Evolutionary conservation across 2,888 invertebrate species (phyloP).

Genomic region (Crocallis elinguaria): DNA sequence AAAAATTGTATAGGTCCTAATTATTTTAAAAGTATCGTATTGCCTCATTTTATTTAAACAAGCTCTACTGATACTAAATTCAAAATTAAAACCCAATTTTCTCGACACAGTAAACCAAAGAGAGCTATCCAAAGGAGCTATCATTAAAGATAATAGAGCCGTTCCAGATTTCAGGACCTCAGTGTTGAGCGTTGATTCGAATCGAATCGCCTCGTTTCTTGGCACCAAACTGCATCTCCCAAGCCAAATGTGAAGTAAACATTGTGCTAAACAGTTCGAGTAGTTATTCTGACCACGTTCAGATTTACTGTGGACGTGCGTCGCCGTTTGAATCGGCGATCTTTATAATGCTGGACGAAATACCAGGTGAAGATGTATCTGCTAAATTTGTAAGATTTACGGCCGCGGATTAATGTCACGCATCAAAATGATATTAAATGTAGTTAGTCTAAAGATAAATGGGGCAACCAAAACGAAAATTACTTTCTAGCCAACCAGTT

Average conservation of each 20-base stretch:
- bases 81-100: background rate
- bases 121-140: too few relatives aligned
- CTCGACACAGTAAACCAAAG: slow-evolving; percentile 6
- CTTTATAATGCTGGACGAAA: slow-evolving; percentile 41
- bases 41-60: background rate
- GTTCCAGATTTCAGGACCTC: slow-evolving; percentile 52
- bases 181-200: slow-evolving; percentile 41
- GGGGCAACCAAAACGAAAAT: too few relatives aligned
- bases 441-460: background rate
- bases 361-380: slow-evolving; percentile 37
- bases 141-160: slow-evolving; percentile 22
- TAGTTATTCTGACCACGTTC: slow-evolving; percentile 60
- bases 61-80: background rate
- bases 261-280: slow-evolving; percentile 52
- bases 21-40: too few relatives aligned
- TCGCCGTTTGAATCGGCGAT: slow-evolving; percentile 38
- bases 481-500: too few relatives aligned
- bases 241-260: slow-evolving; percentile 69
- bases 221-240: slow-evolving; percentile 62
- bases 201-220: slow-evolving; percentile 49
- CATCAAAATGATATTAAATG: too few relatives aligned
- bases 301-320: slow-evolving; percentile 55
- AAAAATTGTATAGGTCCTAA: too few relatives aligned
- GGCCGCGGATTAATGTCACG: too few relatives aligned
- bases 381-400: background rate